Percentiles rank a stretch among this genome's conserved stretches.
These are phyloP conservation scores for Holotrichia oblita DNA, from an alignment of 1,140 invertebrate species.

Conservation along the genomic window DNA sequence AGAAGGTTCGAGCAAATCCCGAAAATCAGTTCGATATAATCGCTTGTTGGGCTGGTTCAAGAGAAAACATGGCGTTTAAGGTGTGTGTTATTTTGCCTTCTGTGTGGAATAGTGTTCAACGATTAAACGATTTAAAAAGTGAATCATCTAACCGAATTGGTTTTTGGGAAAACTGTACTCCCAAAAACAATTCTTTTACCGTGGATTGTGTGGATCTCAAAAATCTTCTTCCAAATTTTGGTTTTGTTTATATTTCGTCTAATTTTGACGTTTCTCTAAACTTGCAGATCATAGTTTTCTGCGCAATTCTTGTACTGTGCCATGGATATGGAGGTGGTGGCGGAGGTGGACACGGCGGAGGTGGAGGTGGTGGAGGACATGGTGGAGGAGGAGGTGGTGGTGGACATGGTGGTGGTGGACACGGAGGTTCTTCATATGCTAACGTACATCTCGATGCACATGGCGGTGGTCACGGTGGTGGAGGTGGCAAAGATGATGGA, in stretches of 20 bases:
- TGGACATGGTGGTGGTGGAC: neutral
- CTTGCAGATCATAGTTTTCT: neutral
- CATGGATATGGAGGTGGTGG: neutral
- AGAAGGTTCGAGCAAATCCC: neutral
- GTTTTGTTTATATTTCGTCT: too few species aligned
- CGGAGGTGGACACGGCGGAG: neutral
- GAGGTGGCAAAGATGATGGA: constrained; percentile 13
- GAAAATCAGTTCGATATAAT: neutral
- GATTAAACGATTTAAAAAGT: too few species aligned
- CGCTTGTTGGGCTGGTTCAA: neutral
- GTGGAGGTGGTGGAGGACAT: neutral
- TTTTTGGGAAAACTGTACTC: too few species aligned
- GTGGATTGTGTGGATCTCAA: too few species aligned
- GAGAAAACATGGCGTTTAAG: neutral
- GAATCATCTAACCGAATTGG: too few species aligned
- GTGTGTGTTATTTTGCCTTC: too few species aligned
- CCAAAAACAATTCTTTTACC: too few species aligned
- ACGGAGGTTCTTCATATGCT: constrained; percentile 1
- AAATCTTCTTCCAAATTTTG: too few species aligned
- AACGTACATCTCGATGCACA: neutral
- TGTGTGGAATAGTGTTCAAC: too few species aligned
- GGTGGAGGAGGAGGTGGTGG: neutral
- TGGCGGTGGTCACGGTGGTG: constrained; percentile 8
- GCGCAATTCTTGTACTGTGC: neutral
- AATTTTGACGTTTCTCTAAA: too few species aligned